phyloP scores from a whole-genome alignment of 1,140 invertebrate species.

The Leptopilina boulardi region DNA sequence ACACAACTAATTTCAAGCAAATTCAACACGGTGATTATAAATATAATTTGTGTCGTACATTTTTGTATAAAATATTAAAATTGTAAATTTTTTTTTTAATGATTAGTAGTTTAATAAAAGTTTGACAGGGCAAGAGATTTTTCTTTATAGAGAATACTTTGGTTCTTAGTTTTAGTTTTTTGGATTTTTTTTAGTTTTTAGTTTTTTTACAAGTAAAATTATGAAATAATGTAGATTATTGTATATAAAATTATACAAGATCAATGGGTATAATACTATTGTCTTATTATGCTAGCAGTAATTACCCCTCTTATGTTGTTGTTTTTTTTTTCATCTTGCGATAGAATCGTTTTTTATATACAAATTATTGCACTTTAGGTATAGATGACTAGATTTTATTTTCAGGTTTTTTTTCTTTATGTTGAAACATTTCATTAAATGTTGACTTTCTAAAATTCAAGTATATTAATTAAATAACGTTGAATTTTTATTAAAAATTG shows the following conservation, averaged over 20 bases:
- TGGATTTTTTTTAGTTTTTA: neutral
- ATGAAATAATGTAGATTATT: conserved; percentile 16
- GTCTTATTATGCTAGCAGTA: neutral
- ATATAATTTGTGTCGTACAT: neutral
- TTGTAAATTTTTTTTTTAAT: neutral
- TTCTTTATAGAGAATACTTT: neutral
- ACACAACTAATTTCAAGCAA: neutral
- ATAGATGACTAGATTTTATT: conserved; percentile 8
- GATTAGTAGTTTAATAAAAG: neutral
- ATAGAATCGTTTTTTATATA: neutral
- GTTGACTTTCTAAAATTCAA: neutral
- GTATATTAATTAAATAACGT: conserved; percentile 6
- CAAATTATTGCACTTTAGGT: conserved; percentile 10
- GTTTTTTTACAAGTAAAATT: neutral
- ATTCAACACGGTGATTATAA: neutral
- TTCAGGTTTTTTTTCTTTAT: neutral
- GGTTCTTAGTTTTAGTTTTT: neutral
- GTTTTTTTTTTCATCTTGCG: neutral
- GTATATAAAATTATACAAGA: conserved; percentile 14
- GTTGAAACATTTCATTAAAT: neutral
- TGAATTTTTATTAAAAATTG: neutral
- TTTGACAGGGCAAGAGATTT: neutral
- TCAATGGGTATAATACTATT: conserved; percentile 17
- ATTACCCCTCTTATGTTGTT: neutral
- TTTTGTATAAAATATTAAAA: conserved; percentile 15